phyloP scores from a whole-genome alignment of 2,113 vertebrate species.

The Nansenia antarctica region DNA sequence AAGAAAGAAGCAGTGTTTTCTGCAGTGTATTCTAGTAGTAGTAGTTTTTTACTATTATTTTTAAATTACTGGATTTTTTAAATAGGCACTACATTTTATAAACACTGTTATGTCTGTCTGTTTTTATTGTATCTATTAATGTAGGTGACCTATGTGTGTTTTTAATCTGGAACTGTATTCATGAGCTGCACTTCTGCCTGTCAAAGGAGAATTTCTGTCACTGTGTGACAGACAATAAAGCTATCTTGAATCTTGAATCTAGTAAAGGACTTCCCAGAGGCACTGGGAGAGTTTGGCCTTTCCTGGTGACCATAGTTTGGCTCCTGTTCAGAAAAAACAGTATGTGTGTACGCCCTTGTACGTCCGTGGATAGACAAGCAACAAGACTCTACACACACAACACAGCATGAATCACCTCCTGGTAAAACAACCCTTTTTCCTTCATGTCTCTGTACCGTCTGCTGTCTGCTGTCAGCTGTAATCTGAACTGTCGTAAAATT shows the following conservation, averaged over 20 bases:
- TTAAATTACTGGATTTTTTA: too few species aligned
- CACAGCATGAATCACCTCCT: conserved; percentile 63
- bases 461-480: not conserved
- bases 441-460: not conserved
- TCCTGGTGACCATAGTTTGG: conserved; percentile 64
- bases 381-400: conserved; percentile 20
- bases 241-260: not conserved
- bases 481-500: not conserved
- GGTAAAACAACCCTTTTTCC: conserved; percentile 55
- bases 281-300: conserved; percentile 44
- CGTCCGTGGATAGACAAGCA: conserved; percentile 24
- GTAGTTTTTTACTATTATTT: too few species aligned
- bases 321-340: conserved; percentile 43
- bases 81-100: too few species aligned
- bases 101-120: too few species aligned
- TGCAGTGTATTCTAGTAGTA: too few species aligned
- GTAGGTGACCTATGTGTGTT: too few species aligned
- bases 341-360: conserved; percentile 52
- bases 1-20: too few species aligned
- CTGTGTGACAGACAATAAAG: too few species aligned
- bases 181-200: too few species aligned
- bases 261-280: not conserved
- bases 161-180: too few species aligned
- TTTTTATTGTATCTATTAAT: too few species aligned
- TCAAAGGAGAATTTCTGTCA: too few species aligned